phyloP scores from a whole-genome alignment of 2,888 invertebrate genomes.

The Adineta ricciae region DNA sequence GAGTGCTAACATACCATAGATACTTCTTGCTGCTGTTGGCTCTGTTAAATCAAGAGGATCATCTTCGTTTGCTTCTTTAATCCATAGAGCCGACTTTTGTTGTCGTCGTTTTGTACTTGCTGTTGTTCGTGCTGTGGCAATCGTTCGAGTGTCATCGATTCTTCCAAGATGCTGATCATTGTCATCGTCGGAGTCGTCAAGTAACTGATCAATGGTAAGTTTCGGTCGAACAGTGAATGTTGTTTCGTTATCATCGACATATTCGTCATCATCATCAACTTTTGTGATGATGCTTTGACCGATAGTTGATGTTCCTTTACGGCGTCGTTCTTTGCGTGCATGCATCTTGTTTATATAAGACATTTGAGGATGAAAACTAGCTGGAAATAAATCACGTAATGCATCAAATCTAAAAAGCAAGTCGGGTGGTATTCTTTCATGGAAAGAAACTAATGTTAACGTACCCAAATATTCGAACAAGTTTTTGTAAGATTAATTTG shows the following conservation, averaged over 20 bases:
- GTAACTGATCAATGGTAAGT: background rate
- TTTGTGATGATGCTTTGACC: background rate
- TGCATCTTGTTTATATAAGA: background rate
- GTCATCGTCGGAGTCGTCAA: background rate
- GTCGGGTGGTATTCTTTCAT: no score
- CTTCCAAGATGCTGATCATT: background rate
- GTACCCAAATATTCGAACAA: background rate
- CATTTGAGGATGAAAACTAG: background rate
- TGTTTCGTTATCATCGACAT: slow-evolving; percentile 5
- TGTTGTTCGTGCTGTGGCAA: background rate
- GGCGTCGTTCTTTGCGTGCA: background rate
- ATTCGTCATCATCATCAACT: background rate
- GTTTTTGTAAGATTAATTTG: background rate
- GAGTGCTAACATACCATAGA: background rate
- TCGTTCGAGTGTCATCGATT: background rate
- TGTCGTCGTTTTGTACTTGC: slow-evolving; percentile 23
- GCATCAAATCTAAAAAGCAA: background rate
- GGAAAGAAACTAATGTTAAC: no score
- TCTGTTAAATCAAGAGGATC: slow-evolving; percentile 32
- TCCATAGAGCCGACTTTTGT: slow-evolving; percentile 21
- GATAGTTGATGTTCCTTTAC: background rate
- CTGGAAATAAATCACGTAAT: background rate
- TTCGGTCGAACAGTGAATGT: background rate
- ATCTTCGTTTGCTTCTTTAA: slow-evolving; percentile 27
- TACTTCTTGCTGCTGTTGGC: slow-evolving; percentile 23